Evolutionary conservation across 2,797 vertebrate genomes (phyloP).

Genomic region (Melanotaenia boesemani): DNA sequence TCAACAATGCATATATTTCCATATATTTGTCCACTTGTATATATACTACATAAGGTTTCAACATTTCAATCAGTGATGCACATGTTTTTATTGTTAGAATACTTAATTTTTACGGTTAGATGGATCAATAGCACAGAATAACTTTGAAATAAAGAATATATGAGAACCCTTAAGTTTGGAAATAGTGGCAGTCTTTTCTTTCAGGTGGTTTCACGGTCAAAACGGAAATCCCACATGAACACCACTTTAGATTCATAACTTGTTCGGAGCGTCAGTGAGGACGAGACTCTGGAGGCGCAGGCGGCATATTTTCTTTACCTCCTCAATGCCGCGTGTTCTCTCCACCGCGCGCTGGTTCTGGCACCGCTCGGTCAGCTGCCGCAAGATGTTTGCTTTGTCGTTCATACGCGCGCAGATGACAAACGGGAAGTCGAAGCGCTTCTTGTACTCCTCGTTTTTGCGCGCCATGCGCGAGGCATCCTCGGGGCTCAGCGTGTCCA

Average conservation of each 20-base stretch:
- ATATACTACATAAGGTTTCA: conserved; percentile 11
- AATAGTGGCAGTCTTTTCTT: background rate
- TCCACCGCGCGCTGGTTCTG: conserved; percentile 68
- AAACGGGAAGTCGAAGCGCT: conserved; percentile 87
- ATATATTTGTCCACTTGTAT: background rate
- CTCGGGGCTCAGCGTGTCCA: conserved; percentile 64
- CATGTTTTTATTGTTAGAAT: conserved; percentile 35
- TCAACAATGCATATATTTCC: background rate
- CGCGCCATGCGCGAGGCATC: conserved; percentile 70
- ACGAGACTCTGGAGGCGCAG: conserved; percentile 81
- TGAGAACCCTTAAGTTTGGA: background rate
- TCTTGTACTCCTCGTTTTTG: conserved; percentile 85
- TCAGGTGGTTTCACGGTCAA: background rate
- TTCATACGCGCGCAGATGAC: conserved; percentile 85
- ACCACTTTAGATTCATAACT: conserved; percentile 33
- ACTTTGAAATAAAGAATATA: conserved; percentile 47
- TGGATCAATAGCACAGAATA: conserved; percentile 11
- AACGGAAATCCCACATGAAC: background rate
- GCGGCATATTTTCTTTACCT: conserved; percentile 87
- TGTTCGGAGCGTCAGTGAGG: conserved; percentile 29
- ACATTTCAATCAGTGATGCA: conserved; percentile 16
- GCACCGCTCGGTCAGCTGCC: conserved; percentile 77
- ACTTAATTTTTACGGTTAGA: conserved; percentile 1
- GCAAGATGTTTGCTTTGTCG: conserved; percentile 72
- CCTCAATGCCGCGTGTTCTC: conserved; percentile 77